These are phyloP conservation scores for Megalonaias nervosa DNA, from an alignment of 1,140 invertebrate genomes.

Conservation along the genomic window DNA sequence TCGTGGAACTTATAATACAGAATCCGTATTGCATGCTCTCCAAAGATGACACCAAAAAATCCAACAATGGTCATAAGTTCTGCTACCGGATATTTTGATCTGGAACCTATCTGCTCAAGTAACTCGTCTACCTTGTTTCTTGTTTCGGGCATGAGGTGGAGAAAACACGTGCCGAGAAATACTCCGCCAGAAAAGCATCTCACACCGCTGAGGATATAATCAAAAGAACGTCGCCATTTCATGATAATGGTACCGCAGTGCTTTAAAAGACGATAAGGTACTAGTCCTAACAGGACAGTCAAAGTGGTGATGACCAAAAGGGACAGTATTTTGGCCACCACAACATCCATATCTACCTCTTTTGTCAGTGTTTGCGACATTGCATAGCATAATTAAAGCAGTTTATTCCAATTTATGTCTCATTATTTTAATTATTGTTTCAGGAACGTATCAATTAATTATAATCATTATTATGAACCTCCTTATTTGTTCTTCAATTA, in stretches of 20 bases:
- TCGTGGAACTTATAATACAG: constrained; percentile 42
- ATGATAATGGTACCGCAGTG: constrained; percentile 51
- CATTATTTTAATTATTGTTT: too few species aligned
- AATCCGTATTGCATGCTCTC: constrained; percentile 71
- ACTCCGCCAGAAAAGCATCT: constrained; percentile 76
- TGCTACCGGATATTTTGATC: constrained; percentile 73
- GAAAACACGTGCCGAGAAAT: constrained; percentile 75
- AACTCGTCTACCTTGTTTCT: constrained; percentile 66
- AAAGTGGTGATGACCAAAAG: constrained; percentile 56
- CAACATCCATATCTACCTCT: constrained; percentile 61
- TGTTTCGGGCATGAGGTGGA: constrained; percentile 76
- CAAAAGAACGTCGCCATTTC: constrained; percentile 45
- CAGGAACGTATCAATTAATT: too few species aligned
- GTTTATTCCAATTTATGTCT: too few species aligned
- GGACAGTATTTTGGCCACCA: constrained; percentile 65
- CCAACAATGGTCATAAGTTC: constrained; percentile 76
- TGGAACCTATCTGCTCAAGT: constrained; percentile 60
- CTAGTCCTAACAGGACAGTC: constrained; percentile 56
- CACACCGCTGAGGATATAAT: constrained; percentile 59
- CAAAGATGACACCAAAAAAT: constrained; percentile 76
- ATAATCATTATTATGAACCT: too few species aligned
- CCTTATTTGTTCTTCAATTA: too few species aligned
- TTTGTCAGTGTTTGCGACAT: constrained; percentile 15
- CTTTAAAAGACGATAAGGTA: constrained; percentile 55
- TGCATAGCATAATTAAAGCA: neutral